Evolutionary conservation across 2,888 invertebrate species (phyloP).

Genomic region (Acrocyrtus sp.): DNA sequence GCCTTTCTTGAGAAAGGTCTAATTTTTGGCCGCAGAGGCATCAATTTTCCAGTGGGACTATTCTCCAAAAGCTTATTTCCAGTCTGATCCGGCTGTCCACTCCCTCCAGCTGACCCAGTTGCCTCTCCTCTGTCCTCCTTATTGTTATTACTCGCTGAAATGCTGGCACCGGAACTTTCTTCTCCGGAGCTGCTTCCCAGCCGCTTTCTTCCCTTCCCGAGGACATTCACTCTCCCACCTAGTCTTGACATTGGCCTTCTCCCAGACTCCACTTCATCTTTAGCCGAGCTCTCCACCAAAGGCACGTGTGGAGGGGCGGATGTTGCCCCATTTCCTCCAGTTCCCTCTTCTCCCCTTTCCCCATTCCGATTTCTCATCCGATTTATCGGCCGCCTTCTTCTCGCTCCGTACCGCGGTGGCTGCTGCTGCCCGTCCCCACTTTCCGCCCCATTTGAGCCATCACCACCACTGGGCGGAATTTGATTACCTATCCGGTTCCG

Average conservation of each 20-base stretch:
- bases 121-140: conserved; percentile 13
- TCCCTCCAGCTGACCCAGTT: conserved; percentile 31
- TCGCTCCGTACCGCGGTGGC: not conserved
- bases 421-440: not conserved
- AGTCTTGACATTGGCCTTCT: conserved; percentile 42
- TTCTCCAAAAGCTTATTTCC: conserved; percentile 12
- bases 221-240: conserved; percentile 27
- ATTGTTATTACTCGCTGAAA: not conserved
- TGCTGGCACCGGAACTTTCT: not conserved
- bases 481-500: too few species aligned
- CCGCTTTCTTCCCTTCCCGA: conserved; percentile 8
- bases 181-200: conserved; percentile 12
- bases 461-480: too few species aligned
- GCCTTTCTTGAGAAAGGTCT: conserved; percentile 20
- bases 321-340: conserved; percentile 12
- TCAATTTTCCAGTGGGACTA: conserved; percentile 38
- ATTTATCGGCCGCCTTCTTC: conserved; percentile 17
- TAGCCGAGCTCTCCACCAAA: too few species aligned
- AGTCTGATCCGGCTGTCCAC: not conserved
- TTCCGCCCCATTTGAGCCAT: too few species aligned
- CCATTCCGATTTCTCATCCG: conserved; percentile 22
- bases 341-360: not conserved
- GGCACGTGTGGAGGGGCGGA: conserved; percentile 24
- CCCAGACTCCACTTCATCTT: conserved; percentile 19
- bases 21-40: conserved; percentile 33